A percentile compares a stretch with the other conserved stretches of the same genome.
Evolutionary conservation across 1,140 invertebrate species (phyloP).

Genomic region (Drosophila lini): DNA sequence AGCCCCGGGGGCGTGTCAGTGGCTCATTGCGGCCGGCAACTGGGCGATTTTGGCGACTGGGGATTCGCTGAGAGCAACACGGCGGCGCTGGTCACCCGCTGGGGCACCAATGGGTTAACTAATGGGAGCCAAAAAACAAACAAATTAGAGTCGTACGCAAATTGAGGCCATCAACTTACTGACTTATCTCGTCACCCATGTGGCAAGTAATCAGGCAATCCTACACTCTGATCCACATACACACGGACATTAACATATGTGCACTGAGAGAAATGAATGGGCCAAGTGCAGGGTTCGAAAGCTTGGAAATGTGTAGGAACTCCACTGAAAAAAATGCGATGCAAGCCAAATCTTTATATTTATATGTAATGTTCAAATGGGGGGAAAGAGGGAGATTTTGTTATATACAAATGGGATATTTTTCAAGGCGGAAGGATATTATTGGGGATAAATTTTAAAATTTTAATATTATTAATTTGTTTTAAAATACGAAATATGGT

Average conservation of each 20-base stretch:
- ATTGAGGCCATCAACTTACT: conserved; percentile 49
- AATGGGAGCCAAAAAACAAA: conserved; percentile 38
- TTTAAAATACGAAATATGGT: not conserved
- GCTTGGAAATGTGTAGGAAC: conserved; percentile 10
- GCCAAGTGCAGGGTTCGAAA: conserved; percentile 12
- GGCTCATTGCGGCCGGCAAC: conserved; percentile 12
- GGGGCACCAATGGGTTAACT: conserved; percentile 47
- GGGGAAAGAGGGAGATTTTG: not conserved
- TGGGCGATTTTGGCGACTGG: conserved; percentile 11
- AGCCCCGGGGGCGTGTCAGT: conserved; percentile 27
- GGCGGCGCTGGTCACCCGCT: conserved; percentile 32
- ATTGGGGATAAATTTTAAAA: not conserved
- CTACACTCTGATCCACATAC: conserved; percentile 22
- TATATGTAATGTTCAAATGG: not conserved
- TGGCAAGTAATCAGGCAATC: conserved; percentile 35
- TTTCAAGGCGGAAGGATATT: not conserved
- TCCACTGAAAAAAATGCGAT: conserved; percentile 18
- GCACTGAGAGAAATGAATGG: conserved; percentile 22
- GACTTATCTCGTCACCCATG: conserved; percentile 45
- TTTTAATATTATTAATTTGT: not conserved
- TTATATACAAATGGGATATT: not conserved
- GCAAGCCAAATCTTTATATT: conserved; percentile 11
- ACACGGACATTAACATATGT: conserved; percentile 8
- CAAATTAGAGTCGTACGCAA: conserved; percentile 49
- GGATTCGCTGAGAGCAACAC: conserved; percentile 27